Percentiles rank a stretch among this genome's conserved stretches.
Conservation (phyloP, 1,140 invertebrate genomes). For the Drosophila asahinai region DNA sequence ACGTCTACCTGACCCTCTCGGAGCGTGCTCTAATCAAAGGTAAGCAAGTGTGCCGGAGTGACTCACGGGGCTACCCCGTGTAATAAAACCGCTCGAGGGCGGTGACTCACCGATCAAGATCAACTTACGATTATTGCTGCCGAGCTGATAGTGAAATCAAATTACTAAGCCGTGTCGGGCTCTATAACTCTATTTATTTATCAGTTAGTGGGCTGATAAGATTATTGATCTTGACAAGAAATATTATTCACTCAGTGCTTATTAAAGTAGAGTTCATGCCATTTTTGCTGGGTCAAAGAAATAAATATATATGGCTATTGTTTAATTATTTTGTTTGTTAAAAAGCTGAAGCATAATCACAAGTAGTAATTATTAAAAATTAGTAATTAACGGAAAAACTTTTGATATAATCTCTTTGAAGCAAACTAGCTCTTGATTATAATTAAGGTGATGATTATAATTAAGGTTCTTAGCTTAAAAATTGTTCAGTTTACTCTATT, state of each 20-base stretch:
- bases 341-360: not conserved
- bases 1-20: too few relatives aligned
- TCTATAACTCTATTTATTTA: slow-evolving; percentile 3
- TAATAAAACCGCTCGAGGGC: slow-evolving; percentile 13
- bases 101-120: slow-evolving; percentile 43
- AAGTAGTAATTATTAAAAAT: not conserved
- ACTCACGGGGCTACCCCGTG: slow-evolving; percentile 36
- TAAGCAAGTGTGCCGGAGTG: slow-evolving; percentile 15
- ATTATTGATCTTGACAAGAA: slow-evolving; percentile 4
- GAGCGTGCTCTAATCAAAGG: slow-evolving; percentile 2
- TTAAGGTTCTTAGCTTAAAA: too few relatives aligned
- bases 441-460: too few relatives aligned
- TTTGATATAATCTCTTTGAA: too few relatives aligned
- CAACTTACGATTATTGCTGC: not conserved
- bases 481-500: too few relatives aligned
- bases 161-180: not conserved
- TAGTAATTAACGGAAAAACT: not conserved
- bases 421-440: too few relatives aligned
- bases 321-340: not conserved
- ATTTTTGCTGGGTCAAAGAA: not conserved
- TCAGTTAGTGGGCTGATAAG: not conserved
- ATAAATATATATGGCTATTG: not conserved
- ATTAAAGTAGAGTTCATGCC: not conserved
- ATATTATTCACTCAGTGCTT: not conserved
- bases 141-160: slow-evolving; percentile 14